Evolutionary conservation across 2,888 invertebrate species (phyloP), one percentile per base, ranked within the genome.

Genomic region (Acrobasis suavella): DNA sequence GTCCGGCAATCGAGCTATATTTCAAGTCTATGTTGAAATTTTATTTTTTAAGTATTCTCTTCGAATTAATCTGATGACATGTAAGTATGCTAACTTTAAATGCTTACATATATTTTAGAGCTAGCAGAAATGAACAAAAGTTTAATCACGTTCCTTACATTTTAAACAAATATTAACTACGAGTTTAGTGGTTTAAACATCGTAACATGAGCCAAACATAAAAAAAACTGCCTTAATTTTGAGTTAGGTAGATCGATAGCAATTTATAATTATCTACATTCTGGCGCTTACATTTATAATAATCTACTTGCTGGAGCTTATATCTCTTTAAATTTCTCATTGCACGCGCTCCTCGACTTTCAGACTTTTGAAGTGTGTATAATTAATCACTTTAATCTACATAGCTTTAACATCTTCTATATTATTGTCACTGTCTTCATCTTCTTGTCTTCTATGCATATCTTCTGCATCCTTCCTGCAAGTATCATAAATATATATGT

Each of bases 381-480:
- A 17, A 1, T 14, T 42, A 32, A 32, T 32, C 32, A 6, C 32
- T 56, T 64, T 56, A 61, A 14, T 65, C 73, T 89, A 91, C 92
- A 92, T 92, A 58, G 90, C 89, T 68, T 78, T 79, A 42, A 83
- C 68, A 68, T 86, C 82, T 72, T 89, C 83, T 72, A 89, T 82
- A 72, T 83, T 81, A 63, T 87, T 87, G 8, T 86, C 83, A 17
- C 86, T 80, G 49, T 73, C 70, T 42, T 82, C 76, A 50, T 81
- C 80, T 69, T 83, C 84, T 72, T 87, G 81, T 67, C 87, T 80
- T 71, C 85, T 85, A 69, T 93, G 93, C 56, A 85, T 64, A 22
- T 87, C 83, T 76, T 93, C 92, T 8, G 93, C 92, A 12, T 92
- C 86, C 83, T 91, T 85, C 68, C 93, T 93, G 82, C 51, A 82